Evolutionary conservation across 2,888 invertebrate genomes (phyloP).

Genomic region (Calliscelio sp.): DNA sequence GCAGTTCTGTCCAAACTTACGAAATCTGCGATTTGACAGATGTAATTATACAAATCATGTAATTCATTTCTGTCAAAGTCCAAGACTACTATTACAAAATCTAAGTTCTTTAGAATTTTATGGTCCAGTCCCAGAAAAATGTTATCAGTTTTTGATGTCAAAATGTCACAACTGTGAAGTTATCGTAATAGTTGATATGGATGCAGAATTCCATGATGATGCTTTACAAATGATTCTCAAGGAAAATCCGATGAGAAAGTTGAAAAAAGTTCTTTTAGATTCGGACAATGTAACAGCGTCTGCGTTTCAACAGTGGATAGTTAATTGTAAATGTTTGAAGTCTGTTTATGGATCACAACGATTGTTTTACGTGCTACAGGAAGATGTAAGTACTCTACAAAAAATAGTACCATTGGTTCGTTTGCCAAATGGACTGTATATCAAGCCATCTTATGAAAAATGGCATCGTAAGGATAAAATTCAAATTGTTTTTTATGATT

Average conservation of each 20-base stretch:
- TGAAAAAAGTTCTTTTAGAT: not conserved
- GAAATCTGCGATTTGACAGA: not conserved
- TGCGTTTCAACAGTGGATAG: too few species aligned
- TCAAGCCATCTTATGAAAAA: too few species aligned
- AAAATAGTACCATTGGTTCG: too few species aligned
- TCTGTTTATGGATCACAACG: too few species aligned
- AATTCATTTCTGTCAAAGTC: too few species aligned
- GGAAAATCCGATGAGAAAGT: not conserved
- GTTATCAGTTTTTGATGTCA: not conserved
- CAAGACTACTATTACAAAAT: not conserved
- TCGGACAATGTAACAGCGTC: not conserved
- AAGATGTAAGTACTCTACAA: too few species aligned
- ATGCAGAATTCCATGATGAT: not conserved
- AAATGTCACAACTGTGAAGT: not conserved
- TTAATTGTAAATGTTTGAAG: too few species aligned
- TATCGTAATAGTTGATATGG: not conserved
- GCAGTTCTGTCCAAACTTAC: constrained; percentile 11
- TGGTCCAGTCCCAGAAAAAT: not conserved
- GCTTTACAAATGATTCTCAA: not conserved
- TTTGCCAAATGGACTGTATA: too few species aligned
- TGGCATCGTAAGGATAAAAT: too few species aligned
- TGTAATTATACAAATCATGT: not conserved
- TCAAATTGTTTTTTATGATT: too few species aligned
- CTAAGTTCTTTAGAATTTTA: not conserved
- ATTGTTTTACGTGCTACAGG: too few species aligned